Evolutionary conservation across 2,113 vertebrate genomes (phyloP).

Genomic region (Narcine bancroftii): DNA sequence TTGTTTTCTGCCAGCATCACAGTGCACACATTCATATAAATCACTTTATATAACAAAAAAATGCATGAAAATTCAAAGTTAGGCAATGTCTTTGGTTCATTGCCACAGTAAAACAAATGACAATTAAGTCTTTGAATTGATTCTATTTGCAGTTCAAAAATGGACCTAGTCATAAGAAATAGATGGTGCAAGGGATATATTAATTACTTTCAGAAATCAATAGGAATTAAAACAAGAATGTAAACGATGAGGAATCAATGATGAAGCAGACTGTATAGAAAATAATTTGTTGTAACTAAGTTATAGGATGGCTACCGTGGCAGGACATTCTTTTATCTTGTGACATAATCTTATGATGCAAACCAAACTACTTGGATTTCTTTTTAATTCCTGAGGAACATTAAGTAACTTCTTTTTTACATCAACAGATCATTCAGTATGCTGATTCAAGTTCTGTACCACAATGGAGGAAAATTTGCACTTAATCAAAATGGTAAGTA

Average conservation of each 20-base stretch:
- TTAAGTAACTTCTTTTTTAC: not conserved
- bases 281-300: not conserved
- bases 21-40: too few species aligned
- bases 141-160: not conserved
- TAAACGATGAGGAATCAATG: not conserved
- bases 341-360: not conserved
- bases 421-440: not conserved
- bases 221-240: not conserved
- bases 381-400: not conserved
- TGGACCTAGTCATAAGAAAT: not conserved
- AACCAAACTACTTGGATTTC: not conserved
- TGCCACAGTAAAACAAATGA: not conserved
- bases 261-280: not conserved
- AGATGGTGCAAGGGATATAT: not conserved
- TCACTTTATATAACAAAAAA: too few species aligned
- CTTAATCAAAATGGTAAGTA: constrained; percentile 10
- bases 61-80: too few species aligned
- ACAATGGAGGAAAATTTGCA: constrained; percentile 13
- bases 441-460: not conserved
- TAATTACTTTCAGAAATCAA: not conserved
- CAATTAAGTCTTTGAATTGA: not conserved
- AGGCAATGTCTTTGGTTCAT: too few species aligned
- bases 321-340: not conserved
- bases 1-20: not conserved
- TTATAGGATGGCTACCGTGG: not conserved